Conservation (phyloP, 2,797 vertebrate species). For the Valencia hispanica region DNA sequence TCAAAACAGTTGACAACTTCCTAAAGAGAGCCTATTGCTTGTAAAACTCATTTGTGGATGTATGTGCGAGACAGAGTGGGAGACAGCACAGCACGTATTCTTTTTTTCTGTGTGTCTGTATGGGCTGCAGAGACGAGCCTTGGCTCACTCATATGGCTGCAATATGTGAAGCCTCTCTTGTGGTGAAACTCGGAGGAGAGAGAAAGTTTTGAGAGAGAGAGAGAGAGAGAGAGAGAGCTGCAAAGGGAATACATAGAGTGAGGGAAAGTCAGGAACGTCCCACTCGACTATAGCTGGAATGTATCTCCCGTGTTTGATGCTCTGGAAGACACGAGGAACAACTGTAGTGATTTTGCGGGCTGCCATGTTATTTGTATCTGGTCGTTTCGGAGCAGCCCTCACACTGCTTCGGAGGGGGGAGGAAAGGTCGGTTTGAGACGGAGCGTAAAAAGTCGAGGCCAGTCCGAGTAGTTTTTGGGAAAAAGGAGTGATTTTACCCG, state of each 20-base stretch:
- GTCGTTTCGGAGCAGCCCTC: constrained; percentile 52
- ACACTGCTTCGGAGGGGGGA: background rate
- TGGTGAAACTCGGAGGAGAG: constrained; percentile 68
- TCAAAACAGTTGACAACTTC: constrained; percentile 78
- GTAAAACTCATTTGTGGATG: constrained; percentile 69
- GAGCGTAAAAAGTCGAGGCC: constrained; percentile 39
- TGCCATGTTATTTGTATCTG: constrained; percentile 70
- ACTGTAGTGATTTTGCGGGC: constrained; percentile 77
- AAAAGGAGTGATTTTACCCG: constrained; percentile 18
- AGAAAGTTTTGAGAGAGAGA: constrained; percentile 68
- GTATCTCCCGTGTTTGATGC: constrained; percentile 74
- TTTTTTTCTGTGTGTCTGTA: constrained; percentile 33
- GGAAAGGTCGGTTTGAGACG: constrained; percentile 29
- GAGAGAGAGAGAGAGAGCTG: constrained; percentile 51
- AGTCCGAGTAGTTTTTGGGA: constrained; percentile 20
- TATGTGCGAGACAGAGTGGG: constrained; percentile 45
- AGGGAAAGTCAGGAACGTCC: constrained; percentile 75
- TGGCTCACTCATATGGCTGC: constrained; percentile 78
- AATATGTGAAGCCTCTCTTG: constrained; percentile 77
- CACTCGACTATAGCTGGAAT: constrained; percentile 73
- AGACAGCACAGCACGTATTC: constrained; percentile 58
- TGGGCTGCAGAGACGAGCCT: constrained; percentile 56
- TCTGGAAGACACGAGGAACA: constrained; percentile 75
- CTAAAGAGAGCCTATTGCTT: constrained; percentile 76
- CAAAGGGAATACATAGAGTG: constrained; percentile 63